Evolutionary conservation across 92 coral and sea anemone genomes (phyloP), one percentile per base, ranked within the genome.

Genomic region (Parazoanthus darwini): DNA sequence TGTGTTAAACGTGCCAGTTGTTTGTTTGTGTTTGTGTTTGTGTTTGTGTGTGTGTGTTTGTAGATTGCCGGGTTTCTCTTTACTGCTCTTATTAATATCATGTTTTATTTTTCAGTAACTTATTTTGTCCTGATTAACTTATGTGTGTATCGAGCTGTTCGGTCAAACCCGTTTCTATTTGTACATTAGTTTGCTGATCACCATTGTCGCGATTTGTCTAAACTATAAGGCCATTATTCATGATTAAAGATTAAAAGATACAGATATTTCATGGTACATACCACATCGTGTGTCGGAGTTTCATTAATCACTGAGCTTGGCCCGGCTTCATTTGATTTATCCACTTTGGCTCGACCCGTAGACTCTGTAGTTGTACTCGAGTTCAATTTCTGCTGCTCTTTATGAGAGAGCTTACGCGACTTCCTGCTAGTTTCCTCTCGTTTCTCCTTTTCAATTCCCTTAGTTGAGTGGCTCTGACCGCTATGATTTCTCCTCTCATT

Each of bases 211-310:
- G 0, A 39, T 39, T 39, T 0, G 42, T 39, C 42, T 39, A 39
- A 2, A 39, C 42, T 39, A 2, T 39, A 39, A 39, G 42, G 42
- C 42, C 2, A 39, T 39, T 39, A 39, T 39, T 0, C 0, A 0
- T 39, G 42, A 39, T 39, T 39, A 39, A 39, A 0, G 42, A 39
- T 39, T 39, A 39, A 39, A 39, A 39, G 4, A 39, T 85, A 14
- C 35, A 38, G 16, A 15, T 33, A 65, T 15, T 86, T 56, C 14
- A 22, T 22, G 54, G 43, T 37, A 76, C 89, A 4, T 71, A 92
- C 94, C 90, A 86, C 90, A 78, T 86, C 92, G n/a, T 88, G 88
- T 33, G 92, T 89, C 23, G 90, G 92, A 78, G 89, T 82, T 70
- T 89, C 91, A 50, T 91, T 91, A 3, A 58, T 23, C 26, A 39